Conservation (phyloP, 2,113 vertebrate species). For the Nothoprocta pentlandii region DNA sequence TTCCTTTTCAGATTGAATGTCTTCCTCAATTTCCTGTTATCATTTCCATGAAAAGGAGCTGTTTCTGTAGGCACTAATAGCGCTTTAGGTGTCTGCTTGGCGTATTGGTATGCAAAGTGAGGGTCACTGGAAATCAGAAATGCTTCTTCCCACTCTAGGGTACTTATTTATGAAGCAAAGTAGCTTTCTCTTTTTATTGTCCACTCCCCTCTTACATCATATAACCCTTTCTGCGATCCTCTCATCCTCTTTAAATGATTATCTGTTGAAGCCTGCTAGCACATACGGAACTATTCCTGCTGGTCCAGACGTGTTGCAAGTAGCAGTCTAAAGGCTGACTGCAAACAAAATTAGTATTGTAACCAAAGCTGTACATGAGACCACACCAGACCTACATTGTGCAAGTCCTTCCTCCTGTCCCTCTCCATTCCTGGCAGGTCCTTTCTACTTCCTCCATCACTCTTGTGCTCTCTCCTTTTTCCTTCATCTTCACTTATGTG, state of each 20-base stretch:
- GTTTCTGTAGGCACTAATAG: not conserved
- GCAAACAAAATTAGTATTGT: not conserved
- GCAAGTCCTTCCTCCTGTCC: not conserved
- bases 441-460: not conserved
- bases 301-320: not conserved
- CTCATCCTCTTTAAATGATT: not conserved
- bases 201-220: not conserved
- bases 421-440: not conserved
- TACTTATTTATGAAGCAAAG: not conserved
- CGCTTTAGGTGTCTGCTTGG: not conserved
- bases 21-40: not conserved
- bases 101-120: not conserved
- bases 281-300: not conserved
- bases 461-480: not conserved
- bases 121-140: not conserved
- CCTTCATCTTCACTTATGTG: not conserved
- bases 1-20: not conserved
- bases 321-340: not conserved
- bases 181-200: not conserved
- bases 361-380: not conserved
- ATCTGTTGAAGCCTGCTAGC: not conserved
- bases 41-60: not conserved
- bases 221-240: not conserved
- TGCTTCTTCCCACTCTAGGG: not conserved
- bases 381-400: not conserved